Conservation (phyloP, 2,113 vertebrate genomes). For the Nipponia nippon region DNA sequence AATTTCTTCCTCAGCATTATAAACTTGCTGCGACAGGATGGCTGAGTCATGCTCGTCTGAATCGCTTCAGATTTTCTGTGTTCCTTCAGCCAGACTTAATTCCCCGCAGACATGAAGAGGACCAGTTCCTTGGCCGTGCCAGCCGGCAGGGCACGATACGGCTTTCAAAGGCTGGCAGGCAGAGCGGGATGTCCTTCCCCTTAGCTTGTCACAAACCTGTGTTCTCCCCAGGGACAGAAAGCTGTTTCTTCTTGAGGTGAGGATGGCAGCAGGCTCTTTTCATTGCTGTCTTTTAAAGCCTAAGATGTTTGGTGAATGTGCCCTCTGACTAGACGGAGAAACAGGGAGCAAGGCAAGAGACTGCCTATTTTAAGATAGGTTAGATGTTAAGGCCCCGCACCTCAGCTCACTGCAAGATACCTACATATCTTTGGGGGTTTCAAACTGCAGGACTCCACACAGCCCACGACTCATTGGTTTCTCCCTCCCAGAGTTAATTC, state of each 20-base stretch:
- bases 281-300: neutral
- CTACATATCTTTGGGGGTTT: neutral
- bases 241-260: neutral
- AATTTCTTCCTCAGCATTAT: slow-evolving; percentile 33
- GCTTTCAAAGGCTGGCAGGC: slow-evolving; percentile 24
- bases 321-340: neutral
- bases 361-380: neutral
- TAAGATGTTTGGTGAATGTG: neutral
- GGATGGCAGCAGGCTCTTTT: neutral
- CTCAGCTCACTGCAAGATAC: neutral
- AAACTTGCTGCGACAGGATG: slow-evolving; percentile 19
- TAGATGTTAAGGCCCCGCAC: neutral
- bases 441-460: fast-evolving
- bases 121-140: neutral
- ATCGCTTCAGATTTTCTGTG: neutral
- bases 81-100: neutral
- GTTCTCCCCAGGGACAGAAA: neutral
- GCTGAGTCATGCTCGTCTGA: slow-evolving; percentile 49
- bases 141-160: neutral
- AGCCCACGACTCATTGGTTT: neutral
- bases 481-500: neutral
- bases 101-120: neutral
- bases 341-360: neutral
- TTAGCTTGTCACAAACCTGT: neutral
- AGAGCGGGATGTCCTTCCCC: neutral